A percentile compares a stretch with the other conserved stretches of the same genome.
These are phyloP conservation scores for Chrysotoxum bicinctum DNA, from an alignment of 2,888 invertebrate species.

Conservation along the genomic window DNA sequence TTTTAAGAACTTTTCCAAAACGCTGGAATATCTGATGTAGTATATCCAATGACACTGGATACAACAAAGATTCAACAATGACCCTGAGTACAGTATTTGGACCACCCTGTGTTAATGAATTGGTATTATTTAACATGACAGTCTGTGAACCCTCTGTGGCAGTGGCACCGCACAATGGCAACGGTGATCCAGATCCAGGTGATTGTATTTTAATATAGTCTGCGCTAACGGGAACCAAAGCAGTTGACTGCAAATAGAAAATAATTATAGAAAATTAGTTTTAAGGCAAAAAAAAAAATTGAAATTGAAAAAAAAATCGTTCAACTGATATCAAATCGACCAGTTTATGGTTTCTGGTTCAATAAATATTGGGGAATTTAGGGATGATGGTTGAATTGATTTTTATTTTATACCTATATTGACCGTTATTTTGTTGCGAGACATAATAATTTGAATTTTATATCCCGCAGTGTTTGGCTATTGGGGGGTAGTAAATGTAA, in stretches of 20 bases:
- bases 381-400: constrained; percentile 11
- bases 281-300: background rate
- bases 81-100: constrained; percentile 98
- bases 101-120: constrained; percentile 85
- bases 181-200: constrained; percentile 85
- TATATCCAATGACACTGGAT: constrained; percentile 98
- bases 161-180: constrained; percentile 84
- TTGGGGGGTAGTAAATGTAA: background rate
- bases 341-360: constrained; percentile 46
- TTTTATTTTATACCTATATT: background rate
- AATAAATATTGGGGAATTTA: background rate
- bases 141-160: constrained; percentile 81
- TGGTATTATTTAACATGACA: constrained; percentile 82
- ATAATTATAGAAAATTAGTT: constrained; percentile 19
- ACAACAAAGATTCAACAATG: constrained; percentile 99
- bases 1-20: constrained; percentile 99
- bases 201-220: constrained; percentile 85
- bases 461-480: background rate
- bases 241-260: constrained; percentile 85
- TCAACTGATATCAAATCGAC: constrained; percentile 50
- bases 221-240: constrained; percentile 93
- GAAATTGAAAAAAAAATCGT: constrained; percentile 3
- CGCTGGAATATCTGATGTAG: constrained; percentile 99
- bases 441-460: constrained; percentile 33
- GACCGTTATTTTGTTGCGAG: constrained; percentile 16